Evolutionary conservation across 2,113 vertebrate species (phyloP), one percentile per base, ranked within the genome.

Genomic region (Pristiophorus japonicus): DNA sequence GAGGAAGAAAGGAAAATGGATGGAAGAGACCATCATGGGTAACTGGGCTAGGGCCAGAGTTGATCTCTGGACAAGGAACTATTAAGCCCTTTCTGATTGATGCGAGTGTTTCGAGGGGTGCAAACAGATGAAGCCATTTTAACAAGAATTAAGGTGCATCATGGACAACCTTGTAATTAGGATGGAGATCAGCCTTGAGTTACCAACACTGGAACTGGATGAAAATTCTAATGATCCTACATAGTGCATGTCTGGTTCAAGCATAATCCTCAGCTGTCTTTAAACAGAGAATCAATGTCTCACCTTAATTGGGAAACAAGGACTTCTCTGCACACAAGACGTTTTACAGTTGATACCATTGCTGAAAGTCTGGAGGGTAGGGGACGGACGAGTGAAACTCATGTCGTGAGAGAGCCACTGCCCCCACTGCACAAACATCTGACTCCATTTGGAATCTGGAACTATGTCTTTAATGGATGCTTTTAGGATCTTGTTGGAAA

Each of bases 331-430:
- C 94, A 97, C 97, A 94, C 99, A 99, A 96, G 97, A 98, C 3
- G 95, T 97, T 0, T 97, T 97, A 67, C 98, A 99, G 96, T 98
- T 95, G 55, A 97, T 0, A 0, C 96, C 97, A 0, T 97, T 97
- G 84, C n/a, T 66, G 47, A 38, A 84, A 24, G 75, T 30, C 22
- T 87, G 38, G 20, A 11, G 7, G 14, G 98, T 97, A 0, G 98
- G 97, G 0, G 98, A 98, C 51, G 97, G 96, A 0, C 98, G 98
- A 0, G 97, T 98, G 88, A 99, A 97, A 95, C 97, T 97, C 34
- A 99, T 94, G 90, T 99, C 98, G 0, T 99, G 99, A 96, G 98
- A 98, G 0, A 98, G 96, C 96, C 99, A 98, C 96, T 99, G 99
- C 0, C 98, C 99, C 96, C 98, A 99, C 94, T 98, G 96, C 96